Evolutionary conservation across 2,888 invertebrate species (phyloP), one percentile per base, ranked within the genome.

Genomic region (Drosophila meridionalis): DNA sequence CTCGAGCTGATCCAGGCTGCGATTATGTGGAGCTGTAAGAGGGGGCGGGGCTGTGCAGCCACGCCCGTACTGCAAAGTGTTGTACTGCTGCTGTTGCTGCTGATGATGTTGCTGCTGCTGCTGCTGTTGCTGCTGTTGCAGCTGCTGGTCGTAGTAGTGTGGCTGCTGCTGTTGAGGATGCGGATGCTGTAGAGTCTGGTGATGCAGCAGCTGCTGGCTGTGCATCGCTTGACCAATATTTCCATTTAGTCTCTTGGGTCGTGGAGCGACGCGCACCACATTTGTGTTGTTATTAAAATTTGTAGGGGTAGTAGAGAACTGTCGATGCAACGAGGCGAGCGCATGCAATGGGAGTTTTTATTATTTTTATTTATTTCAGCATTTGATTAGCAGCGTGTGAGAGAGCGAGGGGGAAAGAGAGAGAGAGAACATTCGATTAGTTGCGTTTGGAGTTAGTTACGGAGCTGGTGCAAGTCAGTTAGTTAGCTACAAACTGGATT

Each of bases 261-360:
- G 92, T 91, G 93, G 93, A 77, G 92, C 92, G 89, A 92, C 91
- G 91, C 92, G 93, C 90, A 92, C 80, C 95, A 93, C 82, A 95
- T 94, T 93, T 94, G 87, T 94, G 95, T 95, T 95, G 94, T 94
- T 92, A 94, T 93, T 92, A 94, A 94, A 92, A 94, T 93, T 90
- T 94, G 94, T 94, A 94, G 94, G 92, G 87, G 92, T 92, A 91
- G 93, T 92, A 92, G 91, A 91, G 89, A 92, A 92, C 93, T 93
- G 82, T 64, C 47, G 59, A 40, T 48, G 8, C 59, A 26, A 61
- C 59, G 8, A 63, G 68, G 40, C 71, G 59, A 65, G 57, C 42
- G 48, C 77, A 76, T 76, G 75, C 76, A 69, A 50, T 60, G 61
- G 57, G 5, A 20, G 28, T 4, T 58, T 59, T 40, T 40, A 20